These are phyloP conservation scores for Pao palembangensis DNA, from an alignment of 2,113 vertebrate genomes.

Conservation along the genomic window DNA sequence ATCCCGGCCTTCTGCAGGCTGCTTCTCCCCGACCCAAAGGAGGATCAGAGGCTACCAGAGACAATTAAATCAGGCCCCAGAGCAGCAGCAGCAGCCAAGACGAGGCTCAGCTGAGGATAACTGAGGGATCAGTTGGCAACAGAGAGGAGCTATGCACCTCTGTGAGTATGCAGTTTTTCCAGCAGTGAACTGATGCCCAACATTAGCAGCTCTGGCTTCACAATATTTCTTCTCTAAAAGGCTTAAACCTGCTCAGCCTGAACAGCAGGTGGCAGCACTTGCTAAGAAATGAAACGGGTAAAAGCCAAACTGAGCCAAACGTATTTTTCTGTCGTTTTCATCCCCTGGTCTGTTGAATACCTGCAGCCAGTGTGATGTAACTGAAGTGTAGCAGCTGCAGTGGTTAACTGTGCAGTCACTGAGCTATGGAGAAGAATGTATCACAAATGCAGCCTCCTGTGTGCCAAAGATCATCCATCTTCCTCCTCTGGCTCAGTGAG, in stretches of 20 bases:
- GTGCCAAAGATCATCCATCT: conserved; percentile 42
- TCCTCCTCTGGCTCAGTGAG: conserved; percentile 26
- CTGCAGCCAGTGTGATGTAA: conserved; percentile 5
- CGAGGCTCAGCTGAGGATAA: background rate
- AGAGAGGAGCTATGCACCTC: background rate
- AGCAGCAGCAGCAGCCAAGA: conserved; percentile 17
- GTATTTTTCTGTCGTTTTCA: too few species aligned
- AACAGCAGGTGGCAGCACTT: conserved; percentile 60
- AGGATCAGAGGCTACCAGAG: conserved; percentile 77
- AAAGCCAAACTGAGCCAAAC: background rate
- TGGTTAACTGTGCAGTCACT: conserved; percentile 17
- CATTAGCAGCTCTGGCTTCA: conserved; percentile 1
- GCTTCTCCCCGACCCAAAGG: conserved; percentile 75
- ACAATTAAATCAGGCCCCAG: conserved; percentile 17
- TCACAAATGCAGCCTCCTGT: conserved; percentile 22
- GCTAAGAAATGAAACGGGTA: conserved; percentile 12
- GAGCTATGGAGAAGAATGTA: conserved; percentile 32
- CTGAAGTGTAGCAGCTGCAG: conserved; percentile 32
- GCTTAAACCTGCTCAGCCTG: background rate
- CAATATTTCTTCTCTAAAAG: conserved; percentile 39
- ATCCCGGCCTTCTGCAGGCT: conserved; percentile 74
- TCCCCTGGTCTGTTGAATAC: background rate
- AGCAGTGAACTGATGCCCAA: background rate
- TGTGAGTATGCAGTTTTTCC: background rate
- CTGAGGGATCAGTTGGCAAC: background rate